These are phyloP conservation scores for Chondrosia reniformis DNA, from an alignment of 37 sponge, comb jelly and placozoan genomes.

Conservation along the genomic window DNA sequence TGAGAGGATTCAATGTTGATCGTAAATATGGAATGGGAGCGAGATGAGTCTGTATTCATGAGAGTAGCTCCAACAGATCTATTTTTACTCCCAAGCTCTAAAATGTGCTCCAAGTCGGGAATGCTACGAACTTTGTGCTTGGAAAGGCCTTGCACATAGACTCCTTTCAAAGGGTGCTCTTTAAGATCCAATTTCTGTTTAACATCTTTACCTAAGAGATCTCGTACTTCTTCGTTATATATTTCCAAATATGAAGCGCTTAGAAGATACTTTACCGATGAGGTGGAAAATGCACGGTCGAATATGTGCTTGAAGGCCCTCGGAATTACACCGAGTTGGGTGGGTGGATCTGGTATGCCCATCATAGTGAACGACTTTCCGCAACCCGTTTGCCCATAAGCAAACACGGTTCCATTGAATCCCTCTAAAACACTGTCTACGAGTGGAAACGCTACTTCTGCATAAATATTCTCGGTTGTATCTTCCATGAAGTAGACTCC, in stretches of 20 bases:
- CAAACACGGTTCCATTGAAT: conserved; percentile 94
- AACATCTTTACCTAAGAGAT: conserved; percentile 80
- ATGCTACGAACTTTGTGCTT: conserved; percentile 54
- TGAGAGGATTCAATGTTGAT: conserved; percentile 73
- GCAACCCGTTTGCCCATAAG: conserved; percentile 98
- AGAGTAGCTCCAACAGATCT: conserved; percentile 93
- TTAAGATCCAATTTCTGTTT: conserved; percentile 80
- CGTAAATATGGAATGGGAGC: conserved; percentile 97
- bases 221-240: conserved; percentile 96
- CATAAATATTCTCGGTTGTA: conserved; percentile 86
- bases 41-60: conserved; percentile 97
- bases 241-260: conserved; percentile 93
- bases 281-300: conserved; percentile 66
- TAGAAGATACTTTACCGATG: conserved; percentile 69
- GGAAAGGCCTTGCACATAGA: conserved; percentile 80
- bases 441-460: conserved; percentile 91
- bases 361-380: conserved; percentile 97
- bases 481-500: conserved; percentile 77
- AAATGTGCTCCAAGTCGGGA: conserved; percentile 63
- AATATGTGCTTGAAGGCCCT: conserved; percentile 94
- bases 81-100: conserved; percentile 87
- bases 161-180: conserved; percentile 93
- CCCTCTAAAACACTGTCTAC: conserved; percentile 91
- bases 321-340: conserved; percentile 89
- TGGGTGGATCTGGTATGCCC: conserved; percentile 76